phyloP scores from a whole-genome alignment of 2,888 invertebrate species.

The Agriopis aurantiaria region DNA sequence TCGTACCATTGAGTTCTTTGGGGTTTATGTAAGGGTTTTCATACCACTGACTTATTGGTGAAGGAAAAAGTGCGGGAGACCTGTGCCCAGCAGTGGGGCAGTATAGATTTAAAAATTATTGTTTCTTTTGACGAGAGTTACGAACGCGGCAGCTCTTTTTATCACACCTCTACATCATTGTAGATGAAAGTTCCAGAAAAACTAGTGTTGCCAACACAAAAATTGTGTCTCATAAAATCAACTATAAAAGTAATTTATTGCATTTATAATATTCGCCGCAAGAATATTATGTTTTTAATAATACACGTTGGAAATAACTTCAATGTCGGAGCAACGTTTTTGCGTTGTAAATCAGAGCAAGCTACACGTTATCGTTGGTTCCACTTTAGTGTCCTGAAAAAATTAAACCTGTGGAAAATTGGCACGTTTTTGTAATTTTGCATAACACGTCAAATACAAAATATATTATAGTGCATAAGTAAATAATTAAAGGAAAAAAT shows the following conservation, averaged over 20 bases:
- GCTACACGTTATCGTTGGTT: neutral
- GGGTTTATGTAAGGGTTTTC: too few species aligned
- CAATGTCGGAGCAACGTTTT: slow-evolving; percentile 4
- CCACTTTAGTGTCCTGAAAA: slow-evolving; percentile 5
- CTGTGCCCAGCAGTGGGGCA: too few species aligned
- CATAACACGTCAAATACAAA: neutral
- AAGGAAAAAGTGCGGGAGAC: too few species aligned
- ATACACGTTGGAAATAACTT: slow-evolving; percentile 24
- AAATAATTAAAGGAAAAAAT: too few species aligned
- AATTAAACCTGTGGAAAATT: slow-evolving; percentile 5
- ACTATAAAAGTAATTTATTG: slow-evolving; percentile 34
- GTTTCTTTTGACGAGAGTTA: too few species aligned
- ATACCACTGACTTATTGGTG: too few species aligned
- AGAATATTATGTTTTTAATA: slow-evolving; percentile 23
- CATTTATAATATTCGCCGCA: slow-evolving; percentile 30
- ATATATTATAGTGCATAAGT: neutral
- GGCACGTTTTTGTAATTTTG: slow-evolving; percentile 1
- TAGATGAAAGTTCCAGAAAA: slow-evolving; percentile 31
- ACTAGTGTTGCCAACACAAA: slow-evolving; percentile 26
- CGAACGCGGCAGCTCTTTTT: neutral
- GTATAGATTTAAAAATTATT: too few species aligned
- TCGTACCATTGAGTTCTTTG: too few species aligned
- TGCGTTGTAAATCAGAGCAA: slow-evolving; percentile 1
- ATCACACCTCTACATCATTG: slow-evolving; percentile 9
- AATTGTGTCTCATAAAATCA: slow-evolving; percentile 24